Evolutionary conservation across 35 echinoderm and acorn worm genomes (phyloP).

Genomic region (Apostichopus japonicus): DNA sequence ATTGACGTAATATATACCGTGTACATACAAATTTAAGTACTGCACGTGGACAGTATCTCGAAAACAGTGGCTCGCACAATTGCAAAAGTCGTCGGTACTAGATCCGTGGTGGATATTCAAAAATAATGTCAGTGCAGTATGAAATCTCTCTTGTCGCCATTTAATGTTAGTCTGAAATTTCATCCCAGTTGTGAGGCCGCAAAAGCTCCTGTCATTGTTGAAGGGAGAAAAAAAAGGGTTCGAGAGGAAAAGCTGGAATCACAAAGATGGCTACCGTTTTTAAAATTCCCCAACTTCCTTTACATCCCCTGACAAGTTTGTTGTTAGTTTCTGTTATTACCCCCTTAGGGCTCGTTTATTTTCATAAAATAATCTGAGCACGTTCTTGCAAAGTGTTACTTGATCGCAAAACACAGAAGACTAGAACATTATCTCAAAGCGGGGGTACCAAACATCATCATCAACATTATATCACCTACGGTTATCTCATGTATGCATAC

Average conservation of each 20-base stretch:
- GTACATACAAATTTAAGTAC: too few species aligned
- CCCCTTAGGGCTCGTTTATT: slow-evolving; percentile 57
- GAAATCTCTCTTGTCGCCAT: slow-evolving; percentile 39
- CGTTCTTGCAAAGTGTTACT: slow-evolving; percentile 61
- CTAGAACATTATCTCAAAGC: slow-evolving; percentile 51
- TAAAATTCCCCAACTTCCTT: slow-evolving; percentile 37
- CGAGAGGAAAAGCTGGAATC: slow-evolving; percentile 45
- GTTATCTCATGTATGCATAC: slow-evolving; percentile 59
- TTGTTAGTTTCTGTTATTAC: slow-evolving; percentile 55
- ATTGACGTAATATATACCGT: too few species aligned
- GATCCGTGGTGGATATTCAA: neutral
- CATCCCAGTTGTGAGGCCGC: slow-evolving; percentile 35
- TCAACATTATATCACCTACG: slow-evolving; percentile 49
- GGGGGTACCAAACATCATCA: slow-evolving; percentile 42
- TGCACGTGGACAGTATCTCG: too few species aligned
- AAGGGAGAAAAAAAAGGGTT: slow-evolving; percentile 12
- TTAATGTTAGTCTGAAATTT: slow-evolving; percentile 58
- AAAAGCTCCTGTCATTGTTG: slow-evolving; percentile 7
- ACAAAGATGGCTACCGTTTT: slow-evolving; percentile 55
- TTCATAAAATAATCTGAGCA: slow-evolving; percentile 64
- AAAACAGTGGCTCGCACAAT: too few species aligned
- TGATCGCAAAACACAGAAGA: slow-evolving; percentile 63
- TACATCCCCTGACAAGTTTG: slow-evolving; percentile 49
- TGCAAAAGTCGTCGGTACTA: too few species aligned
- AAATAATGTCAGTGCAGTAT: slow-evolving; percentile 22